These are phyloP conservation scores for Numenius arquata DNA, from an alignment of 2,113 vertebrate species.

Conservation along the genomic window DNA sequence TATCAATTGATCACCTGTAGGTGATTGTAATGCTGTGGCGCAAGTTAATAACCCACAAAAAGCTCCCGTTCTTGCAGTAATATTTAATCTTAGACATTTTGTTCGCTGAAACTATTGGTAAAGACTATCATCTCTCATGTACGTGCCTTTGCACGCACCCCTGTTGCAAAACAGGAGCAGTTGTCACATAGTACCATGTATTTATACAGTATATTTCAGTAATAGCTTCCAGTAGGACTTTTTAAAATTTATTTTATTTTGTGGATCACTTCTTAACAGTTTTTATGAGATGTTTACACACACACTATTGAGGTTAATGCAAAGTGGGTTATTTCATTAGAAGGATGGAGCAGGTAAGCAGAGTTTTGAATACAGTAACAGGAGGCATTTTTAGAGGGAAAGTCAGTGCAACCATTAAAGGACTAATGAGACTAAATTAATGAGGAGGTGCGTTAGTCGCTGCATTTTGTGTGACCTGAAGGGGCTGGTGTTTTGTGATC, in stretches of 20 bases:
- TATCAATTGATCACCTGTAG: neutral
- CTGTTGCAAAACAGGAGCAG: neutral
- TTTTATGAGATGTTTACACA: neutral
- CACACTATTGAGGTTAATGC: neutral
- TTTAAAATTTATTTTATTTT: neutral
- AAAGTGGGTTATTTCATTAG: neutral
- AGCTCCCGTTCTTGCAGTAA: neutral
- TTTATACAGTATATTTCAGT: neutral
- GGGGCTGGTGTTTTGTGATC: neutral
- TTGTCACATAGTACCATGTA: neutral
- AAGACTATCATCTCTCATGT: neutral
- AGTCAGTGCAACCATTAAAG: neutral
- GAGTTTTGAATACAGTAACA: neutral
- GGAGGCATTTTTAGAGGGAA: neutral
- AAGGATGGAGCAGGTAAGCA: neutral
- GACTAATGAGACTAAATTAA: neutral
- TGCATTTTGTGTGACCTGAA: neutral
- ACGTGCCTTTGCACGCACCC: neutral
- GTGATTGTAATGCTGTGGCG: neutral
- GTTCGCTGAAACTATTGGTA: neutral
- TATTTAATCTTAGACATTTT: neutral
- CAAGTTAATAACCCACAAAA: neutral
- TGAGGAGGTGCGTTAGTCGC: neutral
- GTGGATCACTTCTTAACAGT: neutral
- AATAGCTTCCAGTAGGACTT: neutral